Evolutionary conservation across 2,113 vertebrate genomes (phyloP).

Genomic region (Ciconia maguari): DNA sequence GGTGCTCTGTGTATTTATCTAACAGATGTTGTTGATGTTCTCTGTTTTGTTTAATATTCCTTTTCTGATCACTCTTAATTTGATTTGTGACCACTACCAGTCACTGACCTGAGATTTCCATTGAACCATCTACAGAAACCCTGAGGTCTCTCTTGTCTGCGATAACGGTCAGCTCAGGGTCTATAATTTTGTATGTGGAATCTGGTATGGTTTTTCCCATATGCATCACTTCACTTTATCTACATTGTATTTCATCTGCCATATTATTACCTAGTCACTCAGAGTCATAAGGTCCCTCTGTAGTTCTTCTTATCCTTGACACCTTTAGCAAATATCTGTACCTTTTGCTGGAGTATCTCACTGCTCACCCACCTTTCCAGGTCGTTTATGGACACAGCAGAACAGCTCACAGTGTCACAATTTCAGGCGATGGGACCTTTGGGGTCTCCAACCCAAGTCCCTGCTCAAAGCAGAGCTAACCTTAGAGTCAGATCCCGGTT

Average conservation of each 20-base stretch:
- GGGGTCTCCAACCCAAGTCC: not conserved
- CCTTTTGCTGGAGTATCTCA: not conserved
- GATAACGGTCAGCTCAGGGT: not conserved
- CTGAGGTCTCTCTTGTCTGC: not conserved
- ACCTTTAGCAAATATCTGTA: not conserved
- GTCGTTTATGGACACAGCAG: not conserved
- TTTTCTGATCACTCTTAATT: not conserved
- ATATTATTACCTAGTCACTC: not conserved
- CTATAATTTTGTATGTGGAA: not conserved
- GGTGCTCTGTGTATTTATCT: not conserved
- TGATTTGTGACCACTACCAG: not conserved
- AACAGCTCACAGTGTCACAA: not conserved
- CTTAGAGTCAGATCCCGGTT: not conserved
- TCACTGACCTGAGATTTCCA: not conserved
- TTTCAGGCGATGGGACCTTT: not conserved
- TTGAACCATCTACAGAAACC: not conserved
- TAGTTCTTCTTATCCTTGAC: not conserved
- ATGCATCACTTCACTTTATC: not conserved
- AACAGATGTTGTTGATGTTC: not conserved
- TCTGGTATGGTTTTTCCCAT: not conserved
- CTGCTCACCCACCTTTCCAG: not conserved
- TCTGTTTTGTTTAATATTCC: not conserved
- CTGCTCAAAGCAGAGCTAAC: not conserved
- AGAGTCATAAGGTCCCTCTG: not conserved
- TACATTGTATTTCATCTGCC: not conserved